phyloP scores from a whole-genome alignment of 2,797 vertebrate genomes.

The Trematomus bernacchii region DNA sequence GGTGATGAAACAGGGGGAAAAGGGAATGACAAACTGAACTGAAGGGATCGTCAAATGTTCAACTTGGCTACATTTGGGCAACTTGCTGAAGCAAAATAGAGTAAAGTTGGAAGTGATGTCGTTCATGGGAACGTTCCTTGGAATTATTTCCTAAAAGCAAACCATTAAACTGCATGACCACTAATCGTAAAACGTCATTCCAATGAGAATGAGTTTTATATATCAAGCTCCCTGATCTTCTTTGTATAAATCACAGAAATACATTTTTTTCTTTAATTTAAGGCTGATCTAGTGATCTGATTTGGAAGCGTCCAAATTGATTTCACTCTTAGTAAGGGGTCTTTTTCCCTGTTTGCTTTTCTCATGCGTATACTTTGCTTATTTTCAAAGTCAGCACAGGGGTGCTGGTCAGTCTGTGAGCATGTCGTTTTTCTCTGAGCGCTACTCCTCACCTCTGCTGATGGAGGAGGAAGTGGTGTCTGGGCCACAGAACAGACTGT shows the following conservation, averaged over 20 bases:
- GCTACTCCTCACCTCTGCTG: slow-evolving; percentile 50
- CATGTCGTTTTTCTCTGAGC: slow-evolving; percentile 68
- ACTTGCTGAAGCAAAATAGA: not conserved
- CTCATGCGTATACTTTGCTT: slow-evolving; percentile 73
- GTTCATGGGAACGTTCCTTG: not conserved
- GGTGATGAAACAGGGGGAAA: slow-evolving; percentile 39
- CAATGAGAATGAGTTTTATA: not conserved
- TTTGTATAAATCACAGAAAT: not conserved
- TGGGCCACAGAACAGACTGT: slow-evolving; percentile 79
- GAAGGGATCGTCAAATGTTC: not conserved
- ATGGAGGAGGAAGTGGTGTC: slow-evolving; percentile 82
- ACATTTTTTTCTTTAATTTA: slow-evolving; percentile 10
- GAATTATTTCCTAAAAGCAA: slow-evolving; percentile 3
- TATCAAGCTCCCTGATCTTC: not conserved
- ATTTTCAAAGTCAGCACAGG: slow-evolving; percentile 85
- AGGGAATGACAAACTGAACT: slow-evolving; percentile 38
- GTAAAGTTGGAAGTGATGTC: not conserved
- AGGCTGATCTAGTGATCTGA: slow-evolving; percentile 5
- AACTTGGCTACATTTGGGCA: slow-evolving; percentile 3
- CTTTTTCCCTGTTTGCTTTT: slow-evolving; percentile 84
- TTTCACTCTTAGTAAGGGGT: slow-evolving; percentile 75
- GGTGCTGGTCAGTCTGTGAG: slow-evolving; percentile 80
- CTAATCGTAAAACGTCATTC: not conserved
- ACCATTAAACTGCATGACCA: not conserved
- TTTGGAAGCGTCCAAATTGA: slow-evolving; percentile 64